Conservation (phyloP, 2,797 vertebrate genomes). For the Microhierax caerulescens region DNA sequence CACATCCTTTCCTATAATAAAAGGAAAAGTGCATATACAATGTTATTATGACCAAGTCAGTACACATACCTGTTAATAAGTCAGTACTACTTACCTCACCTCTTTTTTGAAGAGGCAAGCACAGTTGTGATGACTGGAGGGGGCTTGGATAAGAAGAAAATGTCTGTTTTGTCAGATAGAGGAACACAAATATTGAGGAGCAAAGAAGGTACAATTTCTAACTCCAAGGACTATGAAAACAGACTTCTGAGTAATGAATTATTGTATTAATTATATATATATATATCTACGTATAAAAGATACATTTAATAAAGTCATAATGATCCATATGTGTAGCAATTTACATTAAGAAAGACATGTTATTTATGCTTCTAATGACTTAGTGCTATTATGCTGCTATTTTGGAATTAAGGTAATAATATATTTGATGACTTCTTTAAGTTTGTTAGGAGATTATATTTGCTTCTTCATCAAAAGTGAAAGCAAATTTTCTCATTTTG, state of each 20-base stretch:
- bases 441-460: neutral
- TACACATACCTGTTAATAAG: neutral
- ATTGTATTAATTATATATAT: neutral
- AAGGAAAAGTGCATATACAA: neutral
- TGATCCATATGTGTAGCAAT: neutral
- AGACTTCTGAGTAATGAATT: neutral
- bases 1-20: neutral
- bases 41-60: neutral
- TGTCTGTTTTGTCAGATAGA: neutral
- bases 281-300: neutral
- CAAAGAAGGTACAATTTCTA: neutral
- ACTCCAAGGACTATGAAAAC: neutral
- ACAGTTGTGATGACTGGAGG: neutral
- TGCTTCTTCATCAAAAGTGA: neutral
- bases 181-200: neutral
- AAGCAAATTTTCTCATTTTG: neutral
- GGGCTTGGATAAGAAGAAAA: neutral
- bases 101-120: neutral
- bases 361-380: neutral
- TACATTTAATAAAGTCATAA: neutral
- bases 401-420: neutral
- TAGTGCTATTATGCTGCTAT: neutral
- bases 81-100: neutral
- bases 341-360: neutral
- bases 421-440: neutral